Conservation (phyloP, 35 echinoderm and acorn worm genomes). For the Ophioderma brevispina region DNA sequence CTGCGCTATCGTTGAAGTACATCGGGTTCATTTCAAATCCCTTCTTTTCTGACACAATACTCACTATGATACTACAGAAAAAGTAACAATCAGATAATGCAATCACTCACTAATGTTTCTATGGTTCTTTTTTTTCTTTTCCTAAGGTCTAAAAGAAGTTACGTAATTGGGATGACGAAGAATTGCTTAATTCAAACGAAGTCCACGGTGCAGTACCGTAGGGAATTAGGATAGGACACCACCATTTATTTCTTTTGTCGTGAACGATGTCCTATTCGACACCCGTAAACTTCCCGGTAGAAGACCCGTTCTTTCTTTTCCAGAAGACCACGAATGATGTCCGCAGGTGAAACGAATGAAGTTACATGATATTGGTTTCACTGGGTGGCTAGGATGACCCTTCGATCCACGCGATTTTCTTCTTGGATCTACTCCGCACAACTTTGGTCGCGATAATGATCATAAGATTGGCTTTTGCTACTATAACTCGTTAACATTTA, state of each 20-base stretch:
- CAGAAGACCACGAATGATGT: conserved; percentile 28
- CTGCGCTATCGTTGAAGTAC: too few relatives aligned
- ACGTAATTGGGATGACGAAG: conserved; percentile 67
- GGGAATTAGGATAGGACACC: conserved; percentile 70
- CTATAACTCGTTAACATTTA: too few relatives aligned
- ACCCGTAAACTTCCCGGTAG: conserved; percentile 58
- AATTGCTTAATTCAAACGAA: conserved; percentile 49
- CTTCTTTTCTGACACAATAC: too few relatives aligned
- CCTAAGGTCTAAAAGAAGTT: conserved; percentile 63
- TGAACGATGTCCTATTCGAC: conserved; percentile 36
- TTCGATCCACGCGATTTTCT: conserved; percentile 34
- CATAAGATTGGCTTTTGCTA: conserved; percentile 32
- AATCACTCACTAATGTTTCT: too few relatives aligned
- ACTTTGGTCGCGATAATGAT: conserved; percentile 43
- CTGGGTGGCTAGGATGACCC: conserved; percentile 62
- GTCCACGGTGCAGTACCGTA: conserved; percentile 48
- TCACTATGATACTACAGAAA: too few relatives aligned
- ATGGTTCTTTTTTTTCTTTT: too few relatives aligned
- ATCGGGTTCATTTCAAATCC: too few relatives aligned
- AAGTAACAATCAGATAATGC: too few relatives aligned
- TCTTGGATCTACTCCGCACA: conserved; percentile 27
- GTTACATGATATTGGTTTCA: conserved; percentile 60
- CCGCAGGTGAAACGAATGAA: conserved; percentile 63
- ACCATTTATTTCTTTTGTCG: conserved; percentile 81
- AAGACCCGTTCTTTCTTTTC: conserved; percentile 57